Percentiles rank a stretch among this genome's conserved stretches.
Evolutionary conservation across 2,113 vertebrate species (phyloP).

Genomic region (Dasypus novemcinctus): DNA sequence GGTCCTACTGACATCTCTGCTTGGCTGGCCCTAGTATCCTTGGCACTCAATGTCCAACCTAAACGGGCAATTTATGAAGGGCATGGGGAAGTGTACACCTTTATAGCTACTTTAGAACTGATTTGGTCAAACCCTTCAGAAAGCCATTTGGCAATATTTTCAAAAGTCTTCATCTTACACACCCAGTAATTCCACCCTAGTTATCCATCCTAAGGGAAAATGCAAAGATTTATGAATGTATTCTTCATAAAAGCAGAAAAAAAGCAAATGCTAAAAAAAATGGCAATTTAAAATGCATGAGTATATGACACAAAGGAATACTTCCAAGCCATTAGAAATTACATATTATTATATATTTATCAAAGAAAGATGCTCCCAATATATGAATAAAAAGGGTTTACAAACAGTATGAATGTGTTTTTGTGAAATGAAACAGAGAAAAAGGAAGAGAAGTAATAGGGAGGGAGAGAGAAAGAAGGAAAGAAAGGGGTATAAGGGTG

Average conservation of each 20-base stretch:
- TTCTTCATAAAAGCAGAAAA: background rate
- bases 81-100: accelerated
- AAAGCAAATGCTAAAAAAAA: background rate
- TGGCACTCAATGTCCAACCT: too few relatives aligned
- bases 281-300: background rate
- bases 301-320: background rate
- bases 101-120: background rate
- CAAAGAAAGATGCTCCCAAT: background rate
- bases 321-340: background rate
- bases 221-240: background rate
- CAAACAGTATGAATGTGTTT: background rate
- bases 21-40: background rate
- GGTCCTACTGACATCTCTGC: background rate
- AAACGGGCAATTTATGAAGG: background rate
- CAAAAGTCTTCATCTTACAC: background rate
- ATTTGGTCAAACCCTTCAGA: background rate
- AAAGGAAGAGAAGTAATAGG: background rate
- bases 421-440: background rate
- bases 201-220: background rate
- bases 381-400: background rate
- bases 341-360: background rate
- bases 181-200: background rate
- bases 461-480: background rate
- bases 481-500: background rate
- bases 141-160: background rate